Percentiles rank a stretch among this genome's conserved stretches.
phyloP scores from a whole-genome alignment of 2,113 vertebrate species.

The Lynx canadensis region DNA sequence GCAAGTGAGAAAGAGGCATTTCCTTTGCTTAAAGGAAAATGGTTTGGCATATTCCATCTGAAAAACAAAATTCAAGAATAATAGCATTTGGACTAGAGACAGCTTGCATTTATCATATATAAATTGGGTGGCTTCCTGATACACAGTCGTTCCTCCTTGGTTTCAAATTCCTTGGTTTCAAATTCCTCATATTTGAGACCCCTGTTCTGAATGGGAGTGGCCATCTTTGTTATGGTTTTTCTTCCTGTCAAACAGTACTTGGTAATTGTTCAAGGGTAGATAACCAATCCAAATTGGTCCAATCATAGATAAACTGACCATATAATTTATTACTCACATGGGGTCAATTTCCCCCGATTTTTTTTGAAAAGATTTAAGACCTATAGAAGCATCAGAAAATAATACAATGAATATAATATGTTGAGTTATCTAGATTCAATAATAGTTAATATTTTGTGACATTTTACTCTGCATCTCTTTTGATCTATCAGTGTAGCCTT shows the following conservation, averaged over 20 bases:
- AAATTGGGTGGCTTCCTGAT: not conserved
- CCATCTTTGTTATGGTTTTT: not conserved
- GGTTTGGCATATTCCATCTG: not conserved
- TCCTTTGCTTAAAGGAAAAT: slow-evolving; percentile 21
- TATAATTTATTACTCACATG: not conserved
- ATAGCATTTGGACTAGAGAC: not conserved
- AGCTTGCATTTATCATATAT: not conserved
- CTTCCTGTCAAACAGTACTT: not conserved
- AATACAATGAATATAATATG: not conserved
- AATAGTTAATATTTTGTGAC: not conserved
- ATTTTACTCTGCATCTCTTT: not conserved
- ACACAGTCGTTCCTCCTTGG: not conserved
- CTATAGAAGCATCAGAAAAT: not conserved
- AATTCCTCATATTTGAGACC: not conserved
- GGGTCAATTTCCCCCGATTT: not conserved
- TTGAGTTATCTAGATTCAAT: not conserved
- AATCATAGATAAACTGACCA: not conserved
- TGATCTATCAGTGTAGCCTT: not conserved
- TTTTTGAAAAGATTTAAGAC: slow-evolving; percentile 29
- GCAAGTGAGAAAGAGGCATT: not conserved
- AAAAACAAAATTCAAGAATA: slow-evolving; percentile 32
- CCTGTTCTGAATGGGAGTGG: not conserved
- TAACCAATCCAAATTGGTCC: not conserved
- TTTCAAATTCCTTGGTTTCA: not conserved
- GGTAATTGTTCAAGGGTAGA: not conserved